Base-by-base conservation (phyloP, 1,140 invertebrate species). In the Mylabris phalerata region DNA sequence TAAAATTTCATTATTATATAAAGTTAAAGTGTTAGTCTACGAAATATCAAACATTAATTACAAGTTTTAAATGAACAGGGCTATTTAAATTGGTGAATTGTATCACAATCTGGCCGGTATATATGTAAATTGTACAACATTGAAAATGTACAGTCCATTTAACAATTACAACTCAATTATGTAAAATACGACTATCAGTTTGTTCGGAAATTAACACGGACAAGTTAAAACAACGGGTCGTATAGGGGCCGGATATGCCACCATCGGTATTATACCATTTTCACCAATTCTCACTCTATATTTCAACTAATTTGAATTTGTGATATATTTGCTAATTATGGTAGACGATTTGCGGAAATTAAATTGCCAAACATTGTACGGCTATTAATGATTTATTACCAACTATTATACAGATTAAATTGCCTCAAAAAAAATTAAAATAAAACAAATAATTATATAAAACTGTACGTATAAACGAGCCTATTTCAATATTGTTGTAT, bases 101-200 rank as follows among this genome's bases (percentile, higher is more conserved):
- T 43, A 26, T 55, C 48, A 42, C 47, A 40, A 48, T 32, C 13
- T 19, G 50, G 55, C 63, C 67, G 67, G 61, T 67, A 68, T 64
- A 67, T 70, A 71, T 72, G 69, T 67, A 71, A 71, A 72, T 70
- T 42, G 57, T 40, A 50, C 55, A 63, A 69, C 64, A 69, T 67
- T 63, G 67, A 65, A 67, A 70, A 66, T 51, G 63, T 52, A 67
- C 67, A 64, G 60, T 64, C 70, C 67, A 72, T 72, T 72, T 68
- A 72, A 70, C 70, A 71, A 72, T 72, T 70, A 72, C 67, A 67
- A 70, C 65, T 70, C 68, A 67, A 70, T 70, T 70, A 70, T 70
- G 68, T 52, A 70, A 70, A 70, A 64, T 55, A 69, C 57, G 50
- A 58, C 55, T 69, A 70, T 69, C 68, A 64, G 57, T 63, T 54